A percentile compares a stretch with the other conserved stretches of the same genome.
Conservation (phyloP, 2,113 vertebrate genomes). For the Myiozetetes cayanensis region DNA sequence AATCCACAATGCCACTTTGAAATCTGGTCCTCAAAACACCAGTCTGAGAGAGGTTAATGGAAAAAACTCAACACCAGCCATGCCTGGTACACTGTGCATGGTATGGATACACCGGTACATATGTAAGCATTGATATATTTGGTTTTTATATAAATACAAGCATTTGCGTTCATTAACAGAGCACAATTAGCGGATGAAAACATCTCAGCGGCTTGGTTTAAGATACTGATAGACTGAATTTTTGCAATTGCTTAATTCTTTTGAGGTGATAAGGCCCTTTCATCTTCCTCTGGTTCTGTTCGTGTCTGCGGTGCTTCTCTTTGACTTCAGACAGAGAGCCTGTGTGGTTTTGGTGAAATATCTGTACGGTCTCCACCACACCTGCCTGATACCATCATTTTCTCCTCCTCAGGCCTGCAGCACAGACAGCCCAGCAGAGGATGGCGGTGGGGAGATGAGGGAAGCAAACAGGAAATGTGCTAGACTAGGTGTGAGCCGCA, state of each 20-base stretch:
- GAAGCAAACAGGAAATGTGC: constrained; percentile 64
- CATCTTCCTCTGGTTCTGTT: not conserved
- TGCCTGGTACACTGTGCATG: not conserved
- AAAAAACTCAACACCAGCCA: not conserved
- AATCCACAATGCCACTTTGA: not conserved
- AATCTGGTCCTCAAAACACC: not conserved
- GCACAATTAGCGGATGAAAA: not conserved
- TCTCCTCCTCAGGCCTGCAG: not conserved
- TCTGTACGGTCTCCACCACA: not conserved
- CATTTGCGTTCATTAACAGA: not conserved
- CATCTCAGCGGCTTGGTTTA: not conserved
- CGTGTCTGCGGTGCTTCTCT: not conserved
- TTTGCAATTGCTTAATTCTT: not conserved
- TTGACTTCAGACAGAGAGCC: not conserved
- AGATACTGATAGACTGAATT: not conserved
- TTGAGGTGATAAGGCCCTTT: not conserved
- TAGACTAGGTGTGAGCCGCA: constrained; percentile 3
- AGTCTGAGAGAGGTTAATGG: not conserved
- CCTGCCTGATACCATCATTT: constrained; percentile 7
- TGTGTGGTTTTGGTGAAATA: not conserved
- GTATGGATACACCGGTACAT: not conserved
- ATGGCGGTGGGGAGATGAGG: constrained; percentile 6
- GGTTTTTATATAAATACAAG: not conserved
- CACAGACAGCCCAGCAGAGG: not conserved
- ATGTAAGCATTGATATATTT: fast-evolving